These are phyloP conservation scores for Suncus etruscus DNA, from an alignment of 2,113 vertebrate genomes.

Conservation along the genomic window DNA sequence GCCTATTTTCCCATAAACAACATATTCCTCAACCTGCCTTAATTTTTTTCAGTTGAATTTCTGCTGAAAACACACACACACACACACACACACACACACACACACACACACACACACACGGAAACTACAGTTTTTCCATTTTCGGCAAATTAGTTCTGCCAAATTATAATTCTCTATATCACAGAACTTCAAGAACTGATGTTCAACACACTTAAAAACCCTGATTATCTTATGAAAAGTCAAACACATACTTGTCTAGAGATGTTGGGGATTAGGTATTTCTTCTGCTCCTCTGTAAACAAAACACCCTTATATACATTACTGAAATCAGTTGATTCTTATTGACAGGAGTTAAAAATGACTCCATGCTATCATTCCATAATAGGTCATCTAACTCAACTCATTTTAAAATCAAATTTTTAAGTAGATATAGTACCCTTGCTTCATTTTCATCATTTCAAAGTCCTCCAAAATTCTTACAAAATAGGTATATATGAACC, in stretches of 20 bases:
- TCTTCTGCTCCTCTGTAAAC: not conserved
- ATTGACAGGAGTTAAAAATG: not conserved
- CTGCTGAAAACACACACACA: not conserved
- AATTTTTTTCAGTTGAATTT: constrained; percentile 44
- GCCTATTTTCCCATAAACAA: constrained; percentile 30
- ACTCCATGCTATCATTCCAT: not conserved
- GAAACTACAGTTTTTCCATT: constrained; percentile 51
- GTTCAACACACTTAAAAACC: constrained; percentile 34
- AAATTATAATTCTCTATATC: constrained; percentile 19
- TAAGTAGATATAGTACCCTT: constrained; percentile 41
- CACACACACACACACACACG: constrained; percentile 43
- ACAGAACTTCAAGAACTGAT: not conserved
- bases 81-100: constrained; percentile 46
- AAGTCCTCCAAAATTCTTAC: constrained; percentile 13
- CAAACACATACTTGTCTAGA: not conserved
- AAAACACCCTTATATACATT: not conserved
- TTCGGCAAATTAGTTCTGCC: constrained; percentile 48
- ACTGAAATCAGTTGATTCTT: constrained; percentile 4
- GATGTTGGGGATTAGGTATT: not conserved
- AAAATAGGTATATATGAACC: too few relatives aligned
- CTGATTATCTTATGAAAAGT: not conserved
- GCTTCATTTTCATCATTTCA: constrained; percentile 55
- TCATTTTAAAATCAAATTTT: constrained; percentile 14
- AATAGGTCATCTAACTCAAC: constrained; percentile 29
- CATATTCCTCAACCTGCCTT: not conserved